Percentiles rank a stretch among this genome's conserved stretches.
Conservation (phyloP, 2,113 vertebrate species). For the Hippocampus barbouri region DNA sequence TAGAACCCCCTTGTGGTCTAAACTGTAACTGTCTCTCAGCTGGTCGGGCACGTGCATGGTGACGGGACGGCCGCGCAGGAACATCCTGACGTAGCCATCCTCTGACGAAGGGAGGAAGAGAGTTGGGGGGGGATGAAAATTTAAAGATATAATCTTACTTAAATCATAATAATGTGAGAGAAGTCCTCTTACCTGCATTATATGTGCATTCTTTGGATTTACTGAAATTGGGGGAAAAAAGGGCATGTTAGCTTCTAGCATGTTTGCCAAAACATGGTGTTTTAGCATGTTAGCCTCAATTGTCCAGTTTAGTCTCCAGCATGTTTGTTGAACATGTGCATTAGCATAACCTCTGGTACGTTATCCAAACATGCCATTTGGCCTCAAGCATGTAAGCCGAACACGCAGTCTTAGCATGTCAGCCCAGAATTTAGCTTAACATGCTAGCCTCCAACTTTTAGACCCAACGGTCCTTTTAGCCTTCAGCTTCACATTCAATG, state of each 20-base stretch:
- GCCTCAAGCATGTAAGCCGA: too few relatives aligned
- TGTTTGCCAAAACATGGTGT: too few relatives aligned
- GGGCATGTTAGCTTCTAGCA: not conserved
- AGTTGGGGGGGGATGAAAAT: not conserved
- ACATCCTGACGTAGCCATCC: conserved; percentile 87
- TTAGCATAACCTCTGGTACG: not conserved
- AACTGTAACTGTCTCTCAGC: conserved; percentile 74
- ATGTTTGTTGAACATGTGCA: not conserved
- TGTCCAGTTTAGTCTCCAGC: not conserved
- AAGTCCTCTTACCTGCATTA: conserved; percentile 74
- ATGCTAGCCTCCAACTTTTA: too few relatives aligned
- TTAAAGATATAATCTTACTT: not conserved
- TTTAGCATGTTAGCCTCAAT: not conserved
- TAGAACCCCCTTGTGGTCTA: conserved; percentile 76
- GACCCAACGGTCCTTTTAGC: too few relatives aligned
- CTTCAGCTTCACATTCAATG: not conserved
- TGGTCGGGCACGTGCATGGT: conserved; percentile 82
- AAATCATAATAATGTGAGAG: not conserved
- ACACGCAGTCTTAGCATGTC: not conserved
- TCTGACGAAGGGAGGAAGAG: conserved; percentile 60
- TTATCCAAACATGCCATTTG: not conserved
- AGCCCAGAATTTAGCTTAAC: not conserved
- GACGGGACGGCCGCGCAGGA: conserved; percentile 83
- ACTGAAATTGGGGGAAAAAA: conserved; percentile 54
- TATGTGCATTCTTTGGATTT: conserved; percentile 84